These are phyloP conservation scores for Bilobella aurantiaca DNA, from an alignment of 1,140 invertebrate genomes.

Conservation along the genomic window DNA sequence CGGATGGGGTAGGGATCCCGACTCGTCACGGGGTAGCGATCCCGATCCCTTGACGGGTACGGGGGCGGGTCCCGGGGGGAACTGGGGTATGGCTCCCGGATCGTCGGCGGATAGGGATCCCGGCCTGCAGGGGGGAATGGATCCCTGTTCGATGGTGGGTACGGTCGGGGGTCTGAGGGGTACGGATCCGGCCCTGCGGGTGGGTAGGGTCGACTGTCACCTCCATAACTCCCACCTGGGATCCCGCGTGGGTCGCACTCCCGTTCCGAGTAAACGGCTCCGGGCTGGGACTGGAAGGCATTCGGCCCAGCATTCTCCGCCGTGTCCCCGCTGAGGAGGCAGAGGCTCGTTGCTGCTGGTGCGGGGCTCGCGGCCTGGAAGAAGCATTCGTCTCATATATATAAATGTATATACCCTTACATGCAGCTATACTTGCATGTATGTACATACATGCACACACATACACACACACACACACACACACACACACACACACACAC, in stretches of 20 bases:
- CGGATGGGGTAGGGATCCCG: conserved; percentile 25
- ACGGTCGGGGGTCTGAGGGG: conserved; percentile 23
- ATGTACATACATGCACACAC: too few species aligned
- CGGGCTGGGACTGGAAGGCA: conserved; percentile 39
- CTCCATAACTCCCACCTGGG: conserved; percentile 7
- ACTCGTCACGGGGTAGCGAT: conserved; percentile 27
- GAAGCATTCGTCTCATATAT: too few species aligned
- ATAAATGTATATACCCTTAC: too few species aligned
- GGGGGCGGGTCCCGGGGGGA: conserved; percentile 10
- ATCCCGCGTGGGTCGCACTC: conserved; percentile 37
- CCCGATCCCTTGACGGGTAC: conserved; percentile 17
- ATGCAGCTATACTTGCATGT: too few species aligned
- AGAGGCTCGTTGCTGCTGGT: conserved; percentile 35
- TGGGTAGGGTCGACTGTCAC: conserved; percentile 26
- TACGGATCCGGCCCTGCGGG: conserved; percentile 19
- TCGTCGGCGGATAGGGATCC: conserved; percentile 12
- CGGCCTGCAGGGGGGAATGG: conserved; percentile 22
- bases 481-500: too few species aligned
- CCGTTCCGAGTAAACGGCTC: conserved; percentile 41
- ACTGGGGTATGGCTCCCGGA: conserved; percentile 25
- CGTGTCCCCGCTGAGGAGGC: conserved; percentile 42
- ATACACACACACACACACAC: too few species aligned
- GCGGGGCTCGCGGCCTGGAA: too few species aligned
- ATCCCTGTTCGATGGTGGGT: conserved; percentile 21
- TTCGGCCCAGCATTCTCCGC: conserved; percentile 39